Conservation (phyloP, 53 echinoderm and acorn worm genomes). For the Zoroaster sp. region DNA sequence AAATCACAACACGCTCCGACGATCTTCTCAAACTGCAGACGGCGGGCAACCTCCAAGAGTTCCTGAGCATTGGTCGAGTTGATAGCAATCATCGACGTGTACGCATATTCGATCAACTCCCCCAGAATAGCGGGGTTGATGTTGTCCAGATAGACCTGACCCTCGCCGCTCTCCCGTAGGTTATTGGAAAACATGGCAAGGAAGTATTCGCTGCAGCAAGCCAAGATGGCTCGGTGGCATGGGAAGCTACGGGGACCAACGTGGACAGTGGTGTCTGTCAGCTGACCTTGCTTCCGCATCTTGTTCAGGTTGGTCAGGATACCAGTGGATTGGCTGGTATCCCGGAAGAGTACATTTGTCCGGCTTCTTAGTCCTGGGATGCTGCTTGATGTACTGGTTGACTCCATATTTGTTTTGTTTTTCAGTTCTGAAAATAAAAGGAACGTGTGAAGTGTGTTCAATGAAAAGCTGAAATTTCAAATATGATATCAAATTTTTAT, state of each 20-base stretch:
- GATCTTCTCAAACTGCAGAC: slow-evolving; percentile 73
- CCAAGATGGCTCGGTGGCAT: slow-evolving; percentile 79
- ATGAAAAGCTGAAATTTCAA: no score
- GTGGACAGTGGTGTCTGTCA: slow-evolving; percentile 76
- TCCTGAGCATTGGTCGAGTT: slow-evolving; percentile 74
- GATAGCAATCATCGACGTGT: slow-evolving; percentile 73
- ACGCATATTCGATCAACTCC: slow-evolving; percentile 76
- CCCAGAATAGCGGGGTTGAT: slow-evolving; percentile 54
- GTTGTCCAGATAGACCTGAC: slow-evolving; percentile 61
- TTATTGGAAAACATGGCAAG: slow-evolving; percentile 81
- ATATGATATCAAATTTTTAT: no score
- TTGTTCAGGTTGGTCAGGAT: slow-evolving; percentile 59
- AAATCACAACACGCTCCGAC: slow-evolving; percentile 76
- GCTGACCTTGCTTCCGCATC: slow-evolving; percentile 70
- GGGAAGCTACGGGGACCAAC: slow-evolving; percentile 48
- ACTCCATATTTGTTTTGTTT: not conserved
- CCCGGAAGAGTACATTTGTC: slow-evolving; percentile 18
- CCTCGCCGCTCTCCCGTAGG: slow-evolving; percentile 75
- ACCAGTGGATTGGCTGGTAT: not conserved
- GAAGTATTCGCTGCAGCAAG: slow-evolving; percentile 87
- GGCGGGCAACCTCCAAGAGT: slow-evolving; percentile 70
- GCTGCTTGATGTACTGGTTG: not conserved
- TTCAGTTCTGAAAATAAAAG: no score
- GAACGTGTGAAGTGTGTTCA: no score
- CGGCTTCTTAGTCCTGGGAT: no score